These are phyloP conservation scores for Trileptium ribeirensis DNA, from an alignment of 2,888 invertebrate genomes.

Conservation along the genomic window DNA sequence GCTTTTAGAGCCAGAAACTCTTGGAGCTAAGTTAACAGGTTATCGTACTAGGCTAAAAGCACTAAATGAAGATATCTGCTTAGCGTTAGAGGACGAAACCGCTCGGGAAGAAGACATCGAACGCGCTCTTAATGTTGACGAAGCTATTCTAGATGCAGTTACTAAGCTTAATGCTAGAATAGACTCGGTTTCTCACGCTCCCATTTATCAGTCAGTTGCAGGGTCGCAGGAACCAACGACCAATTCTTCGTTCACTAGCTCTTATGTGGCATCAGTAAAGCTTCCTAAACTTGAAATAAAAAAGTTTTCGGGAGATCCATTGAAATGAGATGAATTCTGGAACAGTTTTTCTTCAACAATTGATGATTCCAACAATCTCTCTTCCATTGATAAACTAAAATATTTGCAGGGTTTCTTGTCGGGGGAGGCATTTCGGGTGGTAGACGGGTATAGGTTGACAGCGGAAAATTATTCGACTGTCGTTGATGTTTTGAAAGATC, in stretches of 20 bases:
- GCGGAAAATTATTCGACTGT: not conserved
- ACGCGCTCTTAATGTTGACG: not conserved
- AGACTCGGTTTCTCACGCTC: no score
- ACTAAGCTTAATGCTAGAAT: not conserved
- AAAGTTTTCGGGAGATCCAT: not conserved
- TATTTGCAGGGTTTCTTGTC: not conserved
- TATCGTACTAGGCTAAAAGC: not conserved
- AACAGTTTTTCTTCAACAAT: not conserved
- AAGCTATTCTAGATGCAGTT: not conserved
- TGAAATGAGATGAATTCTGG: not conserved
- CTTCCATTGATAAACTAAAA: not conserved
- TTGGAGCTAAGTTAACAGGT: not conserved
- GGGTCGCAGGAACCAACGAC: not conserved
- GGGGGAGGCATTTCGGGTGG: not conserved
- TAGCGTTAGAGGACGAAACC: not conserved
- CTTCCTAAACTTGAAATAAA: not conserved
- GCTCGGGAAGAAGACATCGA: not conserved
- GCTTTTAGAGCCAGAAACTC: not conserved
- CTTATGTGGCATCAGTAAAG: not conserved
- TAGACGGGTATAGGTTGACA: not conserved
- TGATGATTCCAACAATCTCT: not conserved
- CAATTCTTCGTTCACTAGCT: not conserved
- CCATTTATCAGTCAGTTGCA: not conserved
- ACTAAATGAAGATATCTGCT: not conserved
- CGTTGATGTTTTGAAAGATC: not conserved